Base-by-base conservation (phyloP, 2,113 vertebrate species). In the Pimephales promelas region DNA sequence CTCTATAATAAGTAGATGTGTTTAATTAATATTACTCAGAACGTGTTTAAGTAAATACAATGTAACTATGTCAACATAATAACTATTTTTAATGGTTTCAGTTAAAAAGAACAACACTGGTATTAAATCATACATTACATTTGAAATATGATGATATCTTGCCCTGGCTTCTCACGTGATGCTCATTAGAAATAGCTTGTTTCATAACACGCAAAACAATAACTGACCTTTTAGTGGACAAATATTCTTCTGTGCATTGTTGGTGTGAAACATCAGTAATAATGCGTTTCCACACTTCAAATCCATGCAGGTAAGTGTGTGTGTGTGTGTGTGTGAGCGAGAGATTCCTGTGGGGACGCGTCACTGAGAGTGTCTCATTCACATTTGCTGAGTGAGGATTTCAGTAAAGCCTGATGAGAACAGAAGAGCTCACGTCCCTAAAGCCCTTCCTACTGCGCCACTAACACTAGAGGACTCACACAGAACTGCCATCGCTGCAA, bases 331-430 rank as follows among this genome's bases (percentile, higher is more conserved):
- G 45, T 13, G 45, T 22, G 52, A 8, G 62, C 20, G 64, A 68
- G 64, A 70, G 24, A 75, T 84, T 79, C 83, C 54, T 45, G 54
- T 72, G 74, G 43, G 3, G 73, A 31, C 22, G 59, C 78, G 47
- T 75, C 73, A 74, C 40, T 24, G 64, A 81, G 26, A 52, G 68
- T 20, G 83, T 87, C 88, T 86, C 91, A 90, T 93, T 93, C 90
- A 92, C 92, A 92, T 90, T 89, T 91, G 92, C 93, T 94, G 93
- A 94, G 90, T 91, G 88, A 89, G 91, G 88, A 86, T 93, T 94
- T 91, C 86, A 81, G 79, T 93, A 93, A 94, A 93, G 89, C 93
- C 93, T 90, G 90, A 91, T 89, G 1, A 71, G 87, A 82, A 86
- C 84, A 86, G 89, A 89, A 78, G 91, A 91, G 91, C 84, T 88